phyloP scores from a whole-genome alignment of 2,113 vertebrate genomes.

The Siniperca knerii region DNA sequence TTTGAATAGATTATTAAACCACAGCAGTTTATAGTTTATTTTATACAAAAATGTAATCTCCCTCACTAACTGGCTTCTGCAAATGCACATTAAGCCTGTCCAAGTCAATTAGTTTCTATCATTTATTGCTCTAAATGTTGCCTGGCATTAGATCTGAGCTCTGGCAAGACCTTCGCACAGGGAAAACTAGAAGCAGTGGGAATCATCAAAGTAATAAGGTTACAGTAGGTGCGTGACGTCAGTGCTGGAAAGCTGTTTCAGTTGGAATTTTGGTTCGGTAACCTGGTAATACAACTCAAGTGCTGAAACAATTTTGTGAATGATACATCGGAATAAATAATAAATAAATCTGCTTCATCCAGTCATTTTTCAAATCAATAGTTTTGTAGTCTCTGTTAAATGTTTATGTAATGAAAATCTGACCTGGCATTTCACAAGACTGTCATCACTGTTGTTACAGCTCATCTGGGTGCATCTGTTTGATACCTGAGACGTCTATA shows the following conservation, averaged over 20 bases:
- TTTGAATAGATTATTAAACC: constrained; percentile 2
- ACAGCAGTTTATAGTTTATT: neutral
- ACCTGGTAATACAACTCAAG: neutral
- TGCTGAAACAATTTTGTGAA: neutral
- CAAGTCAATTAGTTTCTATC: neutral
- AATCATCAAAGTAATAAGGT: constrained; percentile 14
- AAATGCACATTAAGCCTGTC: neutral
- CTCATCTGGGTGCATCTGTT: neutral
- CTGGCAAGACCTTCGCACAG: constrained; percentile 19
- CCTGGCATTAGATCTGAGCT: constrained; percentile 30
- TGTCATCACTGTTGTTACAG: neutral
- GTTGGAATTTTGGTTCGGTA: neutral
- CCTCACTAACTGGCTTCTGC: neutral
- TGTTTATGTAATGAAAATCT: neutral
- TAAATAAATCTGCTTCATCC: neutral
- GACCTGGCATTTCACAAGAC: neutral
- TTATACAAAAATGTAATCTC: neutral
- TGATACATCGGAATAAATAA: neutral
- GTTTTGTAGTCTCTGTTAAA: neutral
- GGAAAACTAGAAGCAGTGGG: neutral
- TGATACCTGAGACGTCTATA: neutral
- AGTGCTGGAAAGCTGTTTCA: neutral
- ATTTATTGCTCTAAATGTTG: neutral
- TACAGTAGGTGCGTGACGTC: neutral
- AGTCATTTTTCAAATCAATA: neutral